Percentiles rank a stretch among this genome's conserved stretches.
phyloP scores from a whole-genome alignment of 1,140 invertebrate genomes.

The Harlomillsia oculata region DNA sequence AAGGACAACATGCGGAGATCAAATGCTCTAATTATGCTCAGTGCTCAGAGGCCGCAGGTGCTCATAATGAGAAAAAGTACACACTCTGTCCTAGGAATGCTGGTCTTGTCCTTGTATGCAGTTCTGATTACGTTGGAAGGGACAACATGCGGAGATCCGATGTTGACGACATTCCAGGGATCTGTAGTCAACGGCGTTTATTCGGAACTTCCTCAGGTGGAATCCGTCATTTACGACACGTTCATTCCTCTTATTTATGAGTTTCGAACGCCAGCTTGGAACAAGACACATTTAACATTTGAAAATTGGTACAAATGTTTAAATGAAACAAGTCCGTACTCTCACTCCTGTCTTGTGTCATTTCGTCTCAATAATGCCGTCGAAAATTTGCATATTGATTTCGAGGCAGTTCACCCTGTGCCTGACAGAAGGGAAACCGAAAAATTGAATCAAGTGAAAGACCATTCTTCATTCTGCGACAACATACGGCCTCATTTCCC shows the following conservation, averaged over 20 bases:
- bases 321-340: constrained; percentile 20
- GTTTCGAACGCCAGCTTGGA: constrained; percentile 27
- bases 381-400: constrained; percentile 31
- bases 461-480: constrained; percentile 20
- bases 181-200: too few relatives aligned
- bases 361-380: constrained; percentile 32
- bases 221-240: constrained; percentile 31
- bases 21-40: too few relatives aligned
- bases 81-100: too few relatives aligned
- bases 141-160: too few relatives aligned
- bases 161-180: too few relatives aligned
- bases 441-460: not conserved
- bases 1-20: too few relatives aligned
- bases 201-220: too few relatives aligned
- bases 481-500: constrained; percentile 29
- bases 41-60: too few relatives aligned
- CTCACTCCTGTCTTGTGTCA: constrained; percentile 24
- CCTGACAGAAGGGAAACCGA: not conserved
- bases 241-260: constrained; percentile 22
- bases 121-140: too few relatives aligned
- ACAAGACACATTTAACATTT: constrained; percentile 33
- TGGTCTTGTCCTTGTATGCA: too few relatives aligned
- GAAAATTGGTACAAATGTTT: constrained; percentile 30
- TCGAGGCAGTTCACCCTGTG: constrained; percentile 22
- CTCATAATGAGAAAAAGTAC: too few relatives aligned